Evolutionary conservation across 53 echinoderm and acorn worm species (phyloP), one percentile per base, ranked within the genome.

Genomic region (Luidia sarsii): DNA sequence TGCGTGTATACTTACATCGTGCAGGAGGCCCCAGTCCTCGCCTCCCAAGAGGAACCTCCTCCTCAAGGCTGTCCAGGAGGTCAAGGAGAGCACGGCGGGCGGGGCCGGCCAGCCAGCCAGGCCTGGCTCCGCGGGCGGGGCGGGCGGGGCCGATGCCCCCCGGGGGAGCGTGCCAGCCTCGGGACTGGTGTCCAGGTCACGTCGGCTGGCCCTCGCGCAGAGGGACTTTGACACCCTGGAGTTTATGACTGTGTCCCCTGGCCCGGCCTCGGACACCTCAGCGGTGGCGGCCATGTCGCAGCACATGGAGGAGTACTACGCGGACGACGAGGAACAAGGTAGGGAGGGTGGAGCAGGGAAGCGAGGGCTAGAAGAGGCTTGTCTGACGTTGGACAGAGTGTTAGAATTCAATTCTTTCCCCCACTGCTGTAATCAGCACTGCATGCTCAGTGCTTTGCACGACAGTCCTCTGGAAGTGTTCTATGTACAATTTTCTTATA

Each of bases 201-300:
- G 84, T 14, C 70, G 84, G 36, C 50, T 79, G 45, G 95, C 89
- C 75, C 53, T 84, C 15, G 64, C 80, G 0, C 89, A 95, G 80
- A 89, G 95, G 52, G 75, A 94, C 50, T 94, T 67, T 72, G 94
- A 94, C 35, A 57, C 89, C 14, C 91, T 91, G 35, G 75, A 65
- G 34, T 94, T 91, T 63, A 80, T 84, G 54, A 88, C 86, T 22
- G 89, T 92, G 52, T 84, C 89, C 29, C 50, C 39, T 16, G 65
- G 65, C 35, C 43, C 72, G 37, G 15, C 85, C 25, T 16, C 46
- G 19, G n/a, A n/a, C n/a, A n/a, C n/a, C n/a, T n/a, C n/a, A n/a
- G n/a, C n/a, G n/a, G n/a, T n/a, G n/a, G n/a, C n/a, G 14, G 57
- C 43, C 0, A 67, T 38, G 24, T 34, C 39, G 7, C 36, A 52